Conservation (phyloP, 2,113 vertebrate species). For the Daboia siamensis region DNA sequence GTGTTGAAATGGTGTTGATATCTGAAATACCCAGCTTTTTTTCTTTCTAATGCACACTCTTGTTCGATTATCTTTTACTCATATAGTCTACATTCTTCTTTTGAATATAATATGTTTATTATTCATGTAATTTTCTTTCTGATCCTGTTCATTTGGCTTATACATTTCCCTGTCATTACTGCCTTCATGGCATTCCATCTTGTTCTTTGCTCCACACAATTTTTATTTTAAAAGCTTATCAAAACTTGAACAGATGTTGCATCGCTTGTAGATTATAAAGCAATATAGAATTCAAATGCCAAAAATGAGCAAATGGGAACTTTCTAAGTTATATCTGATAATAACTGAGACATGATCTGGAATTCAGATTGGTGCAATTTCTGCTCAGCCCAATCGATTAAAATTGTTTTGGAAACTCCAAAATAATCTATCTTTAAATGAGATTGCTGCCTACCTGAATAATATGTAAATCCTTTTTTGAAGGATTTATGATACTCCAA, state of each 20-base stretch:
- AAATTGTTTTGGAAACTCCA: neutral
- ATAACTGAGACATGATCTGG: neutral
- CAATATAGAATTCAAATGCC: neutral
- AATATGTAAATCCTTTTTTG: neutral
- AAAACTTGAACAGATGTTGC: neutral
- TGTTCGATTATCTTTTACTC: neutral
- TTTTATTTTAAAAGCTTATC: neutral
- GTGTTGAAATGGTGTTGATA: neutral
- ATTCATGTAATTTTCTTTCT: neutral
- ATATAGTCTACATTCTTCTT: neutral
- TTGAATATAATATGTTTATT: neutral
- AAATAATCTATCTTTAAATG: neutral
- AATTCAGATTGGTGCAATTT: neutral
- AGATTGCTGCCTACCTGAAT: neutral
- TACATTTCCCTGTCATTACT: neutral
- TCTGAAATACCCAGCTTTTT: neutral
- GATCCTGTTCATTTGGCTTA: neutral
- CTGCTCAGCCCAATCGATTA: neutral
- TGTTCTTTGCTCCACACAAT: neutral
- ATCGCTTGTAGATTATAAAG: neutral
- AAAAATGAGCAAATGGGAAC: neutral
- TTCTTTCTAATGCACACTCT: neutral
- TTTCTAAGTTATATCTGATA: neutral
- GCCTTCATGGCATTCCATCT: neutral
- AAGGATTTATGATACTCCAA: neutral